Percentiles rank a stretch among this genome's conserved stretches.
Evolutionary conservation across 2,888 invertebrate species (phyloP).

Genomic region (Cantharis nigra): DNA sequence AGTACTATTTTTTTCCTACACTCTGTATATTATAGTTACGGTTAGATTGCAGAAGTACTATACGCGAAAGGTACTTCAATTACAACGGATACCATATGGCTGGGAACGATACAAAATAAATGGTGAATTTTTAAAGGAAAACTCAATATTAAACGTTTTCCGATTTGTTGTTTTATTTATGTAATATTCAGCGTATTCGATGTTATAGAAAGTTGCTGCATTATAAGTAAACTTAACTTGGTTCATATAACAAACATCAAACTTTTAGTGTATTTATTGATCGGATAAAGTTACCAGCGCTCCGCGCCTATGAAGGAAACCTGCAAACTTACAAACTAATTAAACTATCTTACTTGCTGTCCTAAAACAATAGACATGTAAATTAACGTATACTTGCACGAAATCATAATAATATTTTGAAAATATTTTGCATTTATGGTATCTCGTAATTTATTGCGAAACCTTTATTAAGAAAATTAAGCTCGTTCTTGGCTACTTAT

Average conservation of each 20-base stretch:
- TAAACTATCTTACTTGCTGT: slow-evolving; percentile 56
- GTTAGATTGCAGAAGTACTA: neutral
- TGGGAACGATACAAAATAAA: neutral
- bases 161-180: neutral
- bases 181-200: neutral
- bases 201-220: neutral
- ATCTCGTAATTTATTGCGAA: neutral
- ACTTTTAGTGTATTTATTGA: slow-evolving; percentile 52
- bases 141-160: neutral
- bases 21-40: neutral
- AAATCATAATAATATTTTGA: slow-evolving; percentile 5
- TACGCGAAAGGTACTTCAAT: neutral
- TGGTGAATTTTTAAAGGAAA: neutral
- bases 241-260: slow-evolving; percentile 57
- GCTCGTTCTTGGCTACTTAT: neutral
- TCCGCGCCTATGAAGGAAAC: slow-evolving; percentile 49
- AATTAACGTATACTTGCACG: slow-evolving; percentile 42
- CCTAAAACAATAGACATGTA: slow-evolving; percentile 57
- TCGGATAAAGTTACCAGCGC: slow-evolving; percentile 52
- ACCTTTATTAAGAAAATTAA: neutral
- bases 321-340: slow-evolving; percentile 57
- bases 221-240: slow-evolving; percentile 34
- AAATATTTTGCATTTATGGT: slow-evolving; percentile 1
- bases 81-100: neutral
- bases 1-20: neutral